Base-by-base conservation (phyloP, 2,113 vertebrate species). In the Sceloporus tristichus region DNA sequence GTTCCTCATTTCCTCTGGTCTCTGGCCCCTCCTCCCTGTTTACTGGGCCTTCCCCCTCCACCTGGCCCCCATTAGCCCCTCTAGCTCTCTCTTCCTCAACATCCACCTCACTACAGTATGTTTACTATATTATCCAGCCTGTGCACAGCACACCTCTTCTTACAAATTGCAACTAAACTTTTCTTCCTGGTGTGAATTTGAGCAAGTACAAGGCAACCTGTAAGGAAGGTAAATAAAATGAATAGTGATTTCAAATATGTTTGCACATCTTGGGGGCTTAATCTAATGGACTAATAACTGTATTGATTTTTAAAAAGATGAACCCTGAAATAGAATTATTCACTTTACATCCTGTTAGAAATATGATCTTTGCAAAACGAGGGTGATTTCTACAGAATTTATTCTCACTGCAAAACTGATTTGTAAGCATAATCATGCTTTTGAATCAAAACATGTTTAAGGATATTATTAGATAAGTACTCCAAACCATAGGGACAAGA, bases 221-320 rank as follows among this genome's bases (percentile, higher is more conserved):
- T 71, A 59, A 71, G 54, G 53, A 40, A 76, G 73, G 14, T 4
- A 54, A 59, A 11, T 34, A 38, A 74, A 29, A n/a, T 70, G 34
- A 42, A 77, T 9, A 68, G 42, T 14, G 25, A 70, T 79, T 86
- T 68, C 40, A 86, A 70, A 79, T 54, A 16, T 62, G 53, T 53
- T 68, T 59, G 56, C 48, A 79, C 27, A 34, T 29, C 10, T 4
- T 42, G 38, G 25, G 42, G 40, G 48, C 48, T 7, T 48, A 7
- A 5, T 48, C 48, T 85, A 77, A 29, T 29, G 62, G 6, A 85
- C 77, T 66, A 75, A 42, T 78, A 48, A 48, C 48, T 48, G 48
- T 65, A 86, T 79, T 86, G 85, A 79, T 86, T 86, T 86, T 79
- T 65, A 6, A 53, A 48, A 68, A 78, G 76, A 86, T 86, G 75